A percentile compares a stretch with the other conserved stretches of the same genome.
Conservation (phyloP, 2,113 vertebrate genomes). For the Periophthalmodon schlosseri region DNA sequence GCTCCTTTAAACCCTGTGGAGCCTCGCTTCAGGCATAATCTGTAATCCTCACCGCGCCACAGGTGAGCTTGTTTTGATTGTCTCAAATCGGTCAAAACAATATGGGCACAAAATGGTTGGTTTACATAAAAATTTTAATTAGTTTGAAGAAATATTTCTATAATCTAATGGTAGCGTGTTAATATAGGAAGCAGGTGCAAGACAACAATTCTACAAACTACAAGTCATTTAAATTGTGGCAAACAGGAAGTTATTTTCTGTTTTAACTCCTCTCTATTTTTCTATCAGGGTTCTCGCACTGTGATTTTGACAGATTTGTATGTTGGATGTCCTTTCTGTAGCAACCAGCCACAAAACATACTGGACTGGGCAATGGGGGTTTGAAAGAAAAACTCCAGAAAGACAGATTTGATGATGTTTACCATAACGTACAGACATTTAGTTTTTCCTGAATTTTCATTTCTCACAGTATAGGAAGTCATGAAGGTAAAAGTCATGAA, state of each 20-base stretch:
- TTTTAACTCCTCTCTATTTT: too few relatives aligned
- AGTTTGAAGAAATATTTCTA: too few relatives aligned
- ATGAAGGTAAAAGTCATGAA: too few relatives aligned
- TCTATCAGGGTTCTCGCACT: neutral
- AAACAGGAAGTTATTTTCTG: neutral
- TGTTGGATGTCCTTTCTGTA: neutral
- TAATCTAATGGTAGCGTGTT: too few relatives aligned
- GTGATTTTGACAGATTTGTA: neutral
- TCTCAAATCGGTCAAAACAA: neutral
- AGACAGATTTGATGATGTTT: too few relatives aligned
- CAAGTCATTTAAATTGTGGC: neutral
- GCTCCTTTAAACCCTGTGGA: conserved; percentile 40
- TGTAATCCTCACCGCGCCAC: conserved; percentile 31
- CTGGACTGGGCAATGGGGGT: neutral
- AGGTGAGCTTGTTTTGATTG: conserved; percentile 6
- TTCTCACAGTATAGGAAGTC: too few relatives aligned
- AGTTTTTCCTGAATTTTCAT: too few relatives aligned
- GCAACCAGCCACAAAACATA: neutral
- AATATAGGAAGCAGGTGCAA: too few relatives aligned
- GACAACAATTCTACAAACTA: neutral
- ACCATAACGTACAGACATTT: too few relatives aligned
- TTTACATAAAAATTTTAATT: too few relatives aligned
- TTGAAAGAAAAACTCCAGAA: too few relatives aligned
- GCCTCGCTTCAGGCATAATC: conserved; percentile 36
- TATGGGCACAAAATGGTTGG: neutral